Percentiles rank a stretch among this genome's conserved stretches.
Evolutionary conservation across 2,797 vertebrate genomes (phyloP).

Genomic region (Uromys caudimaculatus): DNA sequence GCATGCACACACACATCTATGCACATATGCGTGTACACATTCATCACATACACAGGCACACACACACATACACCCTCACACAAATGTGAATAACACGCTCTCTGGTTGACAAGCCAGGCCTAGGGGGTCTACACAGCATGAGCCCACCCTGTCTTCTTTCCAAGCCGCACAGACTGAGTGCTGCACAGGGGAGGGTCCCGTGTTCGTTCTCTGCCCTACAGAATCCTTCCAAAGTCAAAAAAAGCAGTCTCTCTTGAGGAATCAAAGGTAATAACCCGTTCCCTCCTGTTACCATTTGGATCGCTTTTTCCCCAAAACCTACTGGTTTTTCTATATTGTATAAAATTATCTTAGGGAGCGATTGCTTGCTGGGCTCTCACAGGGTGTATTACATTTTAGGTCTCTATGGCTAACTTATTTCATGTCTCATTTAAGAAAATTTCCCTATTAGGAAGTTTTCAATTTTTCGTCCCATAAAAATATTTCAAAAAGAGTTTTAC

Average conservation of each 20-base stretch:
- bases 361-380: slow-evolving; percentile 5
- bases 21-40: too few relatives aligned
- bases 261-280: neutral
- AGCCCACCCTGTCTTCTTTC: neutral
- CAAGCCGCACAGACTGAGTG: too few relatives aligned
- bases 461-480: slow-evolving; percentile 77
- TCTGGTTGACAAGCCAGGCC: too few relatives aligned
- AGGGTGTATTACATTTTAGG: slow-evolving; percentile 26
- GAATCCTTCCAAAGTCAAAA: neutral
- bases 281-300: slow-evolving; percentile 9
- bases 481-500: slow-evolving; percentile 72
- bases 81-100: neutral
- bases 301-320: neutral
- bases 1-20: neutral
- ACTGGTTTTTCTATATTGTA: slow-evolving; percentile 2
- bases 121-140: neutral
- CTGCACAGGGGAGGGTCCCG: rapidly evolving
- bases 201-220: neutral
- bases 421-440: slow-evolving; percentile 71
- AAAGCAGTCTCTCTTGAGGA: neutral
- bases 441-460: slow-evolving; percentile 77
- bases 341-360: slow-evolving; percentile 57
- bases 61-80: neutral
- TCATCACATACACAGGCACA: neutral
- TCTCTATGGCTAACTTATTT: slow-evolving; percentile 58